A percentile compares a stretch with the other conserved stretches of the same genome.
These are phyloP conservation scores for Cheirogaleus medius DNA, from an alignment of 2,113 vertebrate species.

Conservation along the genomic window DNA sequence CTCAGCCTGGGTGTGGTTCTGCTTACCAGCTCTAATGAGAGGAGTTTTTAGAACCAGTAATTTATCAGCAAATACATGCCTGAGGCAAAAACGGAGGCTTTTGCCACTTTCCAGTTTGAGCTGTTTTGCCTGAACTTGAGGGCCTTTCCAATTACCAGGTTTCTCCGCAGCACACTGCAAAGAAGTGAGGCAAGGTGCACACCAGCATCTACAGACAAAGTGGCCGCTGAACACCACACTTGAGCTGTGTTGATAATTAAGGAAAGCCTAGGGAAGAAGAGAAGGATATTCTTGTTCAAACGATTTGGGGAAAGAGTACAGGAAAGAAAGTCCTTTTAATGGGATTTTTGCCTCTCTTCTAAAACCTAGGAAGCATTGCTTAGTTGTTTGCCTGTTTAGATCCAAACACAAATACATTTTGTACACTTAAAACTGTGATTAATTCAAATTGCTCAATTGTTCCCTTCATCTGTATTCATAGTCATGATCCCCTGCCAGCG, in stretches of 20 bases:
- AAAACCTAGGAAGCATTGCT: not conserved
- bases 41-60: not conserved
- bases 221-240: not conserved
- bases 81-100: not conserved
- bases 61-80: slow-evolving; percentile 1
- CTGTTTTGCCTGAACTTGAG: slow-evolving; percentile 39
- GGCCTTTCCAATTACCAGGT: not conserved
- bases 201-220: not conserved
- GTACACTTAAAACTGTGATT: slow-evolving; percentile 25
- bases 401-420: slow-evolving; percentile 41
- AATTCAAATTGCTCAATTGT: slow-evolving; percentile 35
- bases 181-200: not conserved
- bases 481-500: not conserved
- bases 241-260: slow-evolving; percentile 12
- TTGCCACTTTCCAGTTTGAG: slow-evolving; percentile 36
- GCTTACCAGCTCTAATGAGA: not conserved
- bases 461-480: slow-evolving; percentile 42
- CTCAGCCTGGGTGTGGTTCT: slow-evolving; percentile 1
- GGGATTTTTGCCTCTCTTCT: not conserved
- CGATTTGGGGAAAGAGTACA: not conserved
- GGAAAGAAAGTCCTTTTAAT: not conserved
- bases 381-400: slow-evolving; percentile 38
- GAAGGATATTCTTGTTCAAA: not conserved
- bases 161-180: not conserved
- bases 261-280: not conserved